These are phyloP conservation scores for Seriola dumerili DNA, from an alignment of 2,113 vertebrate species.

Conservation along the genomic window DNA sequence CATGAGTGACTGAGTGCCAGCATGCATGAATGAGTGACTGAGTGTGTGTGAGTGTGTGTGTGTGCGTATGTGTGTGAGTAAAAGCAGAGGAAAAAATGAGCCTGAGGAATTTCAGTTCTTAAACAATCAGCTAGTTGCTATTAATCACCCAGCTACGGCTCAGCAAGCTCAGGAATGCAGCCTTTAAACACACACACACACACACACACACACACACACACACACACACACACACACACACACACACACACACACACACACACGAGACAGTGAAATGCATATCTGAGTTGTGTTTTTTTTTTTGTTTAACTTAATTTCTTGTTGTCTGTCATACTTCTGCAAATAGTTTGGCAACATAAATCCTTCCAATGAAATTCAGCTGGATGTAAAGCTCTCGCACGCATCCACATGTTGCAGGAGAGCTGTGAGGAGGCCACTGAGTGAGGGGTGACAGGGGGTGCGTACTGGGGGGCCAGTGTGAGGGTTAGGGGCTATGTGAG, in stretches of 20 bases:
- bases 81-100: slow-evolving; percentile 46
- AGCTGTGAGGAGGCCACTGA: slow-evolving; percentile 35
- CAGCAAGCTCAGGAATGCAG: slow-evolving; percentile 92
- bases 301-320: not conserved
- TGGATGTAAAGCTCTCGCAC: slow-evolving; percentile 19
- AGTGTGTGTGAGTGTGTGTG: slow-evolving; percentile 1
- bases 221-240: no score
- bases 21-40: not conserved
- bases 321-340: not conserved
- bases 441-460: slow-evolving; percentile 53
- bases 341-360: not conserved
- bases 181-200: slow-evolving; percentile 71
- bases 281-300: not conserved
- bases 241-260: no score
- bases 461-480: slow-evolving; percentile 1
- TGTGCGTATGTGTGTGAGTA: not conserved
- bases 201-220: slow-evolving; percentile 39
- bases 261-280: not conserved
- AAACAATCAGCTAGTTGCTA: slow-evolving; percentile 86
- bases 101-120: slow-evolving; percentile 76
- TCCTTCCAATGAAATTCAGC: not conserved
- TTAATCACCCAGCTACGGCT: slow-evolving; percentile 80
- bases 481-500: slow-evolving; percentile 51
- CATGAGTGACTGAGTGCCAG: not conserved
- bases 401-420: slow-evolving; percentile 17